Evolutionary conservation across 2,888 invertebrate species (phyloP), one percentile per base, ranked within the genome.

Genomic region (Nipponacmea schrenckii): DNA sequence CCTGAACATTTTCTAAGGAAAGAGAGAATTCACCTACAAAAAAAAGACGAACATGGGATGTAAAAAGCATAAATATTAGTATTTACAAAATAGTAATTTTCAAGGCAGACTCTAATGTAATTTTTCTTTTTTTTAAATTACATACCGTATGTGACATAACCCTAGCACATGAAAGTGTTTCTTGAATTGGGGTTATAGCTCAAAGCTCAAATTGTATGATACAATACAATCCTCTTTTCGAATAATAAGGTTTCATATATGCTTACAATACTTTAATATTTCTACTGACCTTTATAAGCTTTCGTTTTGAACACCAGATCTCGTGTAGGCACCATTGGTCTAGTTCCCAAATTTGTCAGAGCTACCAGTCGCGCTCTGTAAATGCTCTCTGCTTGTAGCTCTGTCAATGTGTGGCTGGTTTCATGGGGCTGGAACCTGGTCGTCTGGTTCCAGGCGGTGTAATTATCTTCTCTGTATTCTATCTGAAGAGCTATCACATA

Each of bases 401-500:
- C 48, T 44, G 70, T 67, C 70, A 74, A 27, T 10, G 69, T 69
- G 45, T 72, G 68, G 20, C 65, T 67, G 2, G 72, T 72, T 24
- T 64, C 67, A 31, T 46, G n/a, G 8, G 72, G 72, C 27, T 68
- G 62, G 26, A 74, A 10, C 14, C 39, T 63, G 39, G 45, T 46
- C 27, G 72, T 70, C 15, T 69, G 64, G 67, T 71, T 74, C 74
- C 74, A 74, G 24, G 44, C 20, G 44, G 63, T 46, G 12, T 45
- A 45, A 44, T 66, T 39, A 31, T 68, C 67, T 45, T 44, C 66
- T 20, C 50, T 56, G 64, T 70, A 70, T 50, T 72, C 64, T 39
- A 74, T 70, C 62, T 72, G 20, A n/a, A 77, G 50, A 2, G 74
- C 75, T 3, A 70, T 74, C 64, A 77, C 68, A 62, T 74, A 68